These are phyloP conservation scores for Hymenopus coronatus DNA, from an alignment of 2,888 invertebrate genomes.

Conservation along the genomic window DNA sequence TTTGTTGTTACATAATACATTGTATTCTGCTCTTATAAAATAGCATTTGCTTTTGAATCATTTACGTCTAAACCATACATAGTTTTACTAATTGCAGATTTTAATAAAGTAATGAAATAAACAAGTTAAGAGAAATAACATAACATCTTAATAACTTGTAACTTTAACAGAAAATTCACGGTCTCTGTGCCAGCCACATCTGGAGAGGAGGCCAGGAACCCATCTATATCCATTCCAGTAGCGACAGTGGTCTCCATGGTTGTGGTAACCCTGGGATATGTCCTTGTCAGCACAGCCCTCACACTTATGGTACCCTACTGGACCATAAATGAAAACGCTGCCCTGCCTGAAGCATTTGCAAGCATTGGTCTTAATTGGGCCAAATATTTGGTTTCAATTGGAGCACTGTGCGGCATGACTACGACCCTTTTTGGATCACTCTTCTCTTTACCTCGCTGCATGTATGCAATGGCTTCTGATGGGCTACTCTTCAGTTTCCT, in stretches of 20 bases:
- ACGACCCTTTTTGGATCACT: slow-evolving; percentile 82
- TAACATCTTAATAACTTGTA: neutral
- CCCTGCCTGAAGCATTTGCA: slow-evolving; percentile 77
- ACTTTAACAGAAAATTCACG: neutral
- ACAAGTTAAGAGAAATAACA: neutral
- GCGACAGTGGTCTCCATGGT: slow-evolving; percentile 80
- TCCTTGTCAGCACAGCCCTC: slow-evolving; percentile 76
- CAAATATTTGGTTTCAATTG: slow-evolving; percentile 77
- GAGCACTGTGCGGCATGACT: slow-evolving; percentile 90
- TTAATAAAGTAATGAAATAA: neutral
- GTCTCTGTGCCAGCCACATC: slow-evolving; percentile 60
- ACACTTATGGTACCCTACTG: slow-evolving; percentile 79
- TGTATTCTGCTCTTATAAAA: too few species aligned
- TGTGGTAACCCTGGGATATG: slow-evolving; percentile 75
- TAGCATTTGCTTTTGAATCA: neutral
- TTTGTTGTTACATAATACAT: too few species aligned
- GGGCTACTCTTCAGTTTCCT: slow-evolving; percentile 80
- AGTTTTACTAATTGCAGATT: neutral
- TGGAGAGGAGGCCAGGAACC: slow-evolving; percentile 81
- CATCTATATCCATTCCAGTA: slow-evolving; percentile 74
- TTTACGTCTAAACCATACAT: neutral
- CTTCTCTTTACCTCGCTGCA: slow-evolving; percentile 79
- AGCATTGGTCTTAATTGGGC: slow-evolving; percentile 76
- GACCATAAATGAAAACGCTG: slow-evolving; percentile 56
- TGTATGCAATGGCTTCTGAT: slow-evolving; percentile 90